Percentiles rank a stretch among this genome's conserved stretches.
Evolutionary conservation across 2,888 invertebrate genomes (phyloP).

Genomic region (Kuschelorhynchus macadamiae): DNA sequence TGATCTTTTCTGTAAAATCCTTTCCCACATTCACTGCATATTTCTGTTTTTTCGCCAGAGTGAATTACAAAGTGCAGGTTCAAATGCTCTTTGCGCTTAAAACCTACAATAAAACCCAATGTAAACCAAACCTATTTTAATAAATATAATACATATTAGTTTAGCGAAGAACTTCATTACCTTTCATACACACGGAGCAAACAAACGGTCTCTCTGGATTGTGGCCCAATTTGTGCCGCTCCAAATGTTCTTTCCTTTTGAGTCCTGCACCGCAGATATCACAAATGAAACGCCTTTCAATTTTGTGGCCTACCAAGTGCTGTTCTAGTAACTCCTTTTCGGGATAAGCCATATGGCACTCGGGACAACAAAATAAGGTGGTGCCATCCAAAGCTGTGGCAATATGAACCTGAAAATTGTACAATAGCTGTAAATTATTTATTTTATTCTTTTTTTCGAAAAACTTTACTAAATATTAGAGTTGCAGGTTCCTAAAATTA

Average conservation of each 20-base stretch:
- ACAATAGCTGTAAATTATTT: no score
- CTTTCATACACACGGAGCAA: constrained; percentile 83
- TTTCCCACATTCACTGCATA: constrained; percentile 83
- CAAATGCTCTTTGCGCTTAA: constrained; percentile 86
- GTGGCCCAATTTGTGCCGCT: constrained; percentile 84
- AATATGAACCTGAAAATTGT: constrained; percentile 79
- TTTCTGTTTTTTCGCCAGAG: constrained; percentile 86
- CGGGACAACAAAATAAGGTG: constrained; percentile 83
- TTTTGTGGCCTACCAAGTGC: constrained; percentile 83
- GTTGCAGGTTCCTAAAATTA: no score
- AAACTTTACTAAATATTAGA: no score
- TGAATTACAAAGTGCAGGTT: constrained; percentile 88
- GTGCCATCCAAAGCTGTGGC: constrained; percentile 83
- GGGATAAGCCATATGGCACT: constrained; percentile 86
- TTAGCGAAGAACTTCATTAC: constrained; percentile 23
- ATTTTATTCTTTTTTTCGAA: no score
- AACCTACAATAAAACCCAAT: constrained; percentile 61
- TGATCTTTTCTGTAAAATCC: constrained; percentile 87
- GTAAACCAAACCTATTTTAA: neutral
- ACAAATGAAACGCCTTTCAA: constrained; percentile 84
- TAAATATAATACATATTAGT: no score
- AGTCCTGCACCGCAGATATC: constrained; percentile 84
- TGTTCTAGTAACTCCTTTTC: constrained; percentile 85
- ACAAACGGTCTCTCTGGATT: constrained; percentile 86
- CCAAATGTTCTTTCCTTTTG: constrained; percentile 84